A percentile compares a stretch with the other conserved stretches of the same genome.
phyloP scores from a whole-genome alignment of 2,797 vertebrate genomes.

The Thaleichthys pacificus region DNA sequence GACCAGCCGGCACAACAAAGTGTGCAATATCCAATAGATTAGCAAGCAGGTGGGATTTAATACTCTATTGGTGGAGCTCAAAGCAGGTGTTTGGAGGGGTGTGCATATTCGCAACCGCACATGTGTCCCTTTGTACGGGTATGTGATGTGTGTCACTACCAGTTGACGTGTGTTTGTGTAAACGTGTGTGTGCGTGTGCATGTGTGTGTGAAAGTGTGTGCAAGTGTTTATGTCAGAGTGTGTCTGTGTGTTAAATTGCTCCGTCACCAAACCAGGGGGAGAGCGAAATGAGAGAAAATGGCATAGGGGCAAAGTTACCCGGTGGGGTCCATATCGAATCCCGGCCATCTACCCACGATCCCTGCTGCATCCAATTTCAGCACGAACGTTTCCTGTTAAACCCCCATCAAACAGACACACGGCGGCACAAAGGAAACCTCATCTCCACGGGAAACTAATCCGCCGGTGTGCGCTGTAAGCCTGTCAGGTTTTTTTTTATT shows the following conservation, averaged over 20 bases:
- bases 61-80: slow-evolving; percentile 45
- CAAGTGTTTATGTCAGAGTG: slow-evolving; percentile 34
- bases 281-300: slow-evolving; percentile 59
- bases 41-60: slow-evolving; percentile 55
- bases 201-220: slow-evolving; percentile 28
- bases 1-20: slow-evolving; percentile 42
- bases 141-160: neutral
- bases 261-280: slow-evolving; percentile 57
- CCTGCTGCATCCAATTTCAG: slow-evolving; percentile 99
- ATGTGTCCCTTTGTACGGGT: neutral
- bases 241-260: slow-evolving; percentile 53
- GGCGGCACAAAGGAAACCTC: slow-evolving; percentile 96
- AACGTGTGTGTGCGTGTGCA: slow-evolving; percentile 27
- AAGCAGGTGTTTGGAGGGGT: slow-evolving; percentile 40
- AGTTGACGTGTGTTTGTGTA: slow-evolving; percentile 17
- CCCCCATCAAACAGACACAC: slow-evolving; percentile 99
- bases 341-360: slow-evolving; percentile 94
- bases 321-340: slow-evolving; percentile 92
- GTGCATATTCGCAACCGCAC: slow-evolving; percentile 35
- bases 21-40: slow-evolving; percentile 46
- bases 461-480: slow-evolving; percentile 95
- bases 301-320: slow-evolving; percentile 79
- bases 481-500: slow-evolving; percentile 92
- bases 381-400: slow-evolving; percentile 97
- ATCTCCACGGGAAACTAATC: slow-evolving; percentile 99